Conservation (phyloP, 2,888 invertebrate species). For the Rhamnusium bicolor region DNA sequence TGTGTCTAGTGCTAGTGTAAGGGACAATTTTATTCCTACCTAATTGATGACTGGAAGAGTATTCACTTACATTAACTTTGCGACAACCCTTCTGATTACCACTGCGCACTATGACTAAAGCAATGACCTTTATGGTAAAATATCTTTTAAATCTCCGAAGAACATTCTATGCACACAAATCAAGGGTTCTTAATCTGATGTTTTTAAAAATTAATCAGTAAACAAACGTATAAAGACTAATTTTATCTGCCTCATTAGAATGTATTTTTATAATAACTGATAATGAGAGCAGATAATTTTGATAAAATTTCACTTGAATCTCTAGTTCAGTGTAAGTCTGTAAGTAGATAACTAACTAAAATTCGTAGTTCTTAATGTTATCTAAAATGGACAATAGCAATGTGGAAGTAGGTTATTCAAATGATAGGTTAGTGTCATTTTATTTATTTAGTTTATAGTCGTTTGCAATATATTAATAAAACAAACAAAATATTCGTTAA, state of each 20-base stretch:
- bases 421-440: conserved; percentile 32
- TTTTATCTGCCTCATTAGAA: background rate
- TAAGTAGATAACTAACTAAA: background rate
- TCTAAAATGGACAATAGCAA: conserved; percentile 35
- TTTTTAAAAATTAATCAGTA: background rate
- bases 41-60: too few relatives aligned
- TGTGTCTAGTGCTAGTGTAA: too few relatives aligned
- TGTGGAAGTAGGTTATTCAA: conserved; percentile 29
- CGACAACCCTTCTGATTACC: too few relatives aligned
- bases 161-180: background rate
- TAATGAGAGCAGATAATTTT: conserved; percentile 20
- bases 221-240: background rate
- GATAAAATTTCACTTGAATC: conserved; percentile 24
- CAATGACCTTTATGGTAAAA: too few relatives aligned
- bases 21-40: too few relatives aligned
- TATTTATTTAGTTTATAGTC: conserved; percentile 1
- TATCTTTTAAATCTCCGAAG: background rate
- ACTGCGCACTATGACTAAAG: too few relatives aligned
- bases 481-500: background rate
- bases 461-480: background rate
- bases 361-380: background rate
- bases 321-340: conserved; percentile 3
- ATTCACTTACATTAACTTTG: too few relatives aligned
- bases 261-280: conserved; percentile 27
- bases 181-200: background rate